A percentile compares a stretch with the other conserved stretches of the same genome.
These are phyloP conservation scores for Gymnoscopelus braueri DNA, from an alignment of 2,797 vertebrate species.

Conservation along the genomic window DNA sequence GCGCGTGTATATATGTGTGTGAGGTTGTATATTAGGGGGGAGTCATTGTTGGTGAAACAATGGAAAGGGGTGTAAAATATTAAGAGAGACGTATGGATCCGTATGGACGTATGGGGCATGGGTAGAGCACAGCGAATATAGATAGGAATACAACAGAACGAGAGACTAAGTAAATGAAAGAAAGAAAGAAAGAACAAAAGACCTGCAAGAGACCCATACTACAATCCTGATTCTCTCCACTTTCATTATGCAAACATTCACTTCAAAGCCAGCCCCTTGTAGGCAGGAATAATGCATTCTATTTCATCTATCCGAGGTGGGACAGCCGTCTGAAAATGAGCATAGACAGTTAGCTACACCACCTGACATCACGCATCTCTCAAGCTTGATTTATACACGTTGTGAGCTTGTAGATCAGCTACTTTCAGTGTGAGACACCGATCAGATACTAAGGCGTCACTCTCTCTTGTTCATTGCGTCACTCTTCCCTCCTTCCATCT, in stretches of 20 bases:
- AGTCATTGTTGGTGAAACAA: slow-evolving; percentile 21
- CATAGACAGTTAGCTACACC: slow-evolving; percentile 42
- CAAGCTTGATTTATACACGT: neutral
- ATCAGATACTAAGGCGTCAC: too few species aligned
- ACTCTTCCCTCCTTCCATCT: slow-evolving; percentile 4
- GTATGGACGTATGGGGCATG: too few species aligned
- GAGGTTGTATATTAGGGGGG: slow-evolving; percentile 17
- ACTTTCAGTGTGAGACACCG: too few species aligned
- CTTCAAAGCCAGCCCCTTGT: slow-evolving; percentile 76
- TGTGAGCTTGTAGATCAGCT: neutral
- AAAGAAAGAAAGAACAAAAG: slow-evolving; percentile 9
- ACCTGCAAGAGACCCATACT: slow-evolving; percentile 55
- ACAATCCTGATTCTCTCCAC: slow-evolving; percentile 71
- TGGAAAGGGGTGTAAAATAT: neutral
- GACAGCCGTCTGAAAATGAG: slow-evolving; percentile 53
- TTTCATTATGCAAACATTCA: slow-evolving; percentile 78
- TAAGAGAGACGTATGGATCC: too few species aligned
- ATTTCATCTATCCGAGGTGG: slow-evolving; percentile 78
- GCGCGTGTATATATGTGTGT: slow-evolving; percentile 4
- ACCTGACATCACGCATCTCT: slow-evolving; percentile 30
- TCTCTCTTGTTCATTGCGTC: too few species aligned
- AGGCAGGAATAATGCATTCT: slow-evolving; percentile 77
- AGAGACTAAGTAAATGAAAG: slow-evolving; percentile 33
- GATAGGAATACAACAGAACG: slow-evolving; percentile 12
- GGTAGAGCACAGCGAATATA: neutral